Evolutionary conservation across 2,888 invertebrate species (phyloP).

Genomic region (Mesoligia furuncula): DNA sequence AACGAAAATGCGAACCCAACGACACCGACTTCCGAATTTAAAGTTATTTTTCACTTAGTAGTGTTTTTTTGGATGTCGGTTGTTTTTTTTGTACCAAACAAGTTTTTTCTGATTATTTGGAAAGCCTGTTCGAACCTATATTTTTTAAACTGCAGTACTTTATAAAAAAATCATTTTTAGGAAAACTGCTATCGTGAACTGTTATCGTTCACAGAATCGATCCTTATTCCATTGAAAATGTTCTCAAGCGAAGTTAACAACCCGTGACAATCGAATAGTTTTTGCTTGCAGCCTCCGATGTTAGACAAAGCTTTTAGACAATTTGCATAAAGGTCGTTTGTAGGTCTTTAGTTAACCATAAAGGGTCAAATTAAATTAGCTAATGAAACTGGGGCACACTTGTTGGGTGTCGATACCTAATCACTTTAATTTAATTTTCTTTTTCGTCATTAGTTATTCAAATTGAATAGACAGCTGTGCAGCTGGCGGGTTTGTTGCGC

Average conservation of each 20-base stretch:
- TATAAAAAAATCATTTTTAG: background rate
- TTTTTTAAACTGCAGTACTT: background rate
- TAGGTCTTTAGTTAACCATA: constrained; percentile 12
- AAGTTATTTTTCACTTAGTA: too few relatives aligned
- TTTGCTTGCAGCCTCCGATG: constrained; percentile 5
- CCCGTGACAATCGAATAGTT: constrained; percentile 17
- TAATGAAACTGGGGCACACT: too few relatives aligned
- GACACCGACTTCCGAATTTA: too few relatives aligned
- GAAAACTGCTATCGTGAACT: constrained; percentile 4
- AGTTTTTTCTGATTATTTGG: background rate
- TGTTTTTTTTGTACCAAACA: too few relatives aligned
- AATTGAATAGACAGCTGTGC: too few relatives aligned
- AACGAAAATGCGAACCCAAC: too few relatives aligned
- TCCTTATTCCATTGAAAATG: constrained; percentile 8
- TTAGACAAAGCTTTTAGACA: constrained; percentile 15
- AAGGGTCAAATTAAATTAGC: background rate
- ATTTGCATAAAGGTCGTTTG: constrained; percentile 4
- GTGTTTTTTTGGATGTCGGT: too few relatives aligned
- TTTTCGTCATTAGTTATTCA: too few relatives aligned
- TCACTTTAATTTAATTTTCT: background rate
- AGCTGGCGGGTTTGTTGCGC: too few relatives aligned
- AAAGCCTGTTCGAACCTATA: background rate
- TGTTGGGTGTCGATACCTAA: background rate
- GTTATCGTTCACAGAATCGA: constrained; percentile 9
- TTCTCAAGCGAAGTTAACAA: constrained; percentile 12